phyloP scores from a whole-genome alignment of 2,888 invertebrate genomes.

The Drosophila tanythrix region DNA sequence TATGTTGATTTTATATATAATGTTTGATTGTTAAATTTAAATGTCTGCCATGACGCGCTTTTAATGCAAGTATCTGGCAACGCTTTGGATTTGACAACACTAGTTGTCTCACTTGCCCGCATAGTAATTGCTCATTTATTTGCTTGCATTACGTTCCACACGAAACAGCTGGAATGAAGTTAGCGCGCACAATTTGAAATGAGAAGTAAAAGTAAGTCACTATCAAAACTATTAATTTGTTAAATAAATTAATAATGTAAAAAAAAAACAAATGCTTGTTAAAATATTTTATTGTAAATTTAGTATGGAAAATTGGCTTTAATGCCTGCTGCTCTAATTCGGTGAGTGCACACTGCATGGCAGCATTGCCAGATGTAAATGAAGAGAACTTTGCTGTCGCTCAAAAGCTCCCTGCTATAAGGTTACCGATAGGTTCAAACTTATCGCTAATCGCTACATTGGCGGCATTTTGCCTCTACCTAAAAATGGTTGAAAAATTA shows the following conservation, averaged over 20 bases:
- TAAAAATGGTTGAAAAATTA: not conserved
- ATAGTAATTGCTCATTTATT: constrained; percentile 14
- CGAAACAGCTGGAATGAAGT: constrained; percentile 52
- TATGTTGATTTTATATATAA: too few relatives aligned
- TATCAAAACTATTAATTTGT: not conserved
- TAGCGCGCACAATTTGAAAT: constrained; percentile 44
- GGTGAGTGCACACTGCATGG: constrained; percentile 34
- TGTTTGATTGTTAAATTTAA: constrained; percentile 4
- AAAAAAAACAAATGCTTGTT: not conserved
- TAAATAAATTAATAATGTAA: not conserved
- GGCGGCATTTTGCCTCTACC: constrained; percentile 6
- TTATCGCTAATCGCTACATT: constrained; percentile 6
- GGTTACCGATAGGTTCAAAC: not conserved
- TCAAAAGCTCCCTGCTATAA: constrained; percentile 19
- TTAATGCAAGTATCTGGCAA: constrained; percentile 30
- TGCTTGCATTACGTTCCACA: constrained; percentile 9
- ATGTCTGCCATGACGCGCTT: constrained; percentile 5
- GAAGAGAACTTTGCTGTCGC: accelerated
- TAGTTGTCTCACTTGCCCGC: constrained; percentile 40
- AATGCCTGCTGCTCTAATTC: not conserved
- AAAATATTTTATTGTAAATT: not conserved
- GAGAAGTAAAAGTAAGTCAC: not conserved
- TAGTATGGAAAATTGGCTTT: not conserved
- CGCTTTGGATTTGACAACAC: not conserved
- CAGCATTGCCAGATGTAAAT: constrained; percentile 25